Percentiles rank a stretch among this genome's conserved stretches.
Conservation (phyloP, 2,113 vertebrate genomes). For the Melanostigma gelatinosum region DNA sequence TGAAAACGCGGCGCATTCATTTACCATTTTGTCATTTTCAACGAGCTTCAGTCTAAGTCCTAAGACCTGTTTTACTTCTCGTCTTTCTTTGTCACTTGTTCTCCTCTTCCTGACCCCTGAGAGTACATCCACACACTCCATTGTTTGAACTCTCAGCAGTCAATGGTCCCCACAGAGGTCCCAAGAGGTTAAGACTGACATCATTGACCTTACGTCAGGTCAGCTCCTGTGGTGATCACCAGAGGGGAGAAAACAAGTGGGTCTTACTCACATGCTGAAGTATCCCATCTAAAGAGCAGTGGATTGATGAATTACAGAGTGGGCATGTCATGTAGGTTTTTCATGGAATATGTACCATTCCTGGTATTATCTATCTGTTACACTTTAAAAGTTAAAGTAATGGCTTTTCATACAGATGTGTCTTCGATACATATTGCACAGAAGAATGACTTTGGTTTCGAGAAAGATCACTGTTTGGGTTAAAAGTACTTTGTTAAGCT, state of each 20-base stretch:
- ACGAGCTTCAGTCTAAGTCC: conserved; percentile 4
- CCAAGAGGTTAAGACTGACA: conserved; percentile 60
- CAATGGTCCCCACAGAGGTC: conserved; percentile 57
- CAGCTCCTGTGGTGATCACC: conserved; percentile 26
- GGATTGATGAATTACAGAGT: neutral
- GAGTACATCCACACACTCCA: conserved; percentile 6
- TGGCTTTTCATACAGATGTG: neutral
- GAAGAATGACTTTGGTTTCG: neutral
- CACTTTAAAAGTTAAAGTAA: neutral
- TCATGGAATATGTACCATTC: neutral
- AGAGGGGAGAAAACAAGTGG: conserved; percentile 13
- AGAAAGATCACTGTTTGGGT: neutral
- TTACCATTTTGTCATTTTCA: conserved; percentile 26
- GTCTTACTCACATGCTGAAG: neutral
- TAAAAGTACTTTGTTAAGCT: neutral
- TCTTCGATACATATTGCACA: neutral
- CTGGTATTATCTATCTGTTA: neutral
- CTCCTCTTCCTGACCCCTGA: conserved; percentile 42
- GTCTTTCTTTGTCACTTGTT: conserved; percentile 57
- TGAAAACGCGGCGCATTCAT: conserved; percentile 19
- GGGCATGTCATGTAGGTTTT: neutral
- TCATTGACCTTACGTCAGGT: conserved; percentile 43
- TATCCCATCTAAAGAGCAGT: neutral
- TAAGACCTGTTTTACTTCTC: conserved; percentile 15
- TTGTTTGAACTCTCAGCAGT: conserved; percentile 48